Percentiles rank a stretch among this genome's conserved stretches.
phyloP scores from a whole-genome alignment of 2,888 invertebrate species.

The Criorhina ranunculi region DNA sequence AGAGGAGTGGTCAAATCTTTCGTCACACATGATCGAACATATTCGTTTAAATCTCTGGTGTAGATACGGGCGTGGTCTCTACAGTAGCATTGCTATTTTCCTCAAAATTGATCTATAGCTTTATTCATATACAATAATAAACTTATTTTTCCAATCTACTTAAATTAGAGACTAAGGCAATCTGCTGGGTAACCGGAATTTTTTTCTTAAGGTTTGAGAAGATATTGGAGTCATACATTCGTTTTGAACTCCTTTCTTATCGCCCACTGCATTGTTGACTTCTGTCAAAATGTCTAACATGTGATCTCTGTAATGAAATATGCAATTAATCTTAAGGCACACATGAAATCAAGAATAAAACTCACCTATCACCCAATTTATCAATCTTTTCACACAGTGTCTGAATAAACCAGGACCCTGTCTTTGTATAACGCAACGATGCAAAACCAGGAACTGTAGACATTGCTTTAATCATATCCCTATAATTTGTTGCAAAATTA shows the following conservation, averaged over 20 bases:
- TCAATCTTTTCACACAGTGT: slow-evolving; percentile 80
- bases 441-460: slow-evolving; percentile 82
- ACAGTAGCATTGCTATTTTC: too few relatives aligned
- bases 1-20: too few relatives aligned
- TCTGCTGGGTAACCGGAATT: slow-evolving; percentile 80
- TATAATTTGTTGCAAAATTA: slow-evolving; percentile 58
- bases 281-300: slow-evolving; percentile 81
- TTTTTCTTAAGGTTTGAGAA: slow-evolving; percentile 79
- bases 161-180: neutral
- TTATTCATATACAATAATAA: neutral
- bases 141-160: neutral
- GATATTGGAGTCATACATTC: slow-evolving; percentile 81
- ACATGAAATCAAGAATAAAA: neutral
- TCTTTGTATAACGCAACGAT: slow-evolving; percentile 80
- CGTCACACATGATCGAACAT: too few relatives aligned
- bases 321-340: neutral
- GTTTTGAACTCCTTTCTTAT: slow-evolving; percentile 79
- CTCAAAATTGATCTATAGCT: neutral
- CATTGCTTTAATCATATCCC: slow-evolving; percentile 82
- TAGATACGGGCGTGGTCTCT: too few relatives aligned
- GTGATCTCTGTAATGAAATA: slow-evolving; percentile 79
- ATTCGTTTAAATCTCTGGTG: too few relatives aligned
- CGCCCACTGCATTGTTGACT: slow-evolving; percentile 78
- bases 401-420: slow-evolving; percentile 84
- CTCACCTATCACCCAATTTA: slow-evolving; percentile 79